Percentiles rank a stretch among this genome's conserved stretches.
These are phyloP conservation scores for Microctenopoma lineatum DNA, from an alignment of 2,797 vertebrate genomes.

Conservation along the genomic window DNA sequence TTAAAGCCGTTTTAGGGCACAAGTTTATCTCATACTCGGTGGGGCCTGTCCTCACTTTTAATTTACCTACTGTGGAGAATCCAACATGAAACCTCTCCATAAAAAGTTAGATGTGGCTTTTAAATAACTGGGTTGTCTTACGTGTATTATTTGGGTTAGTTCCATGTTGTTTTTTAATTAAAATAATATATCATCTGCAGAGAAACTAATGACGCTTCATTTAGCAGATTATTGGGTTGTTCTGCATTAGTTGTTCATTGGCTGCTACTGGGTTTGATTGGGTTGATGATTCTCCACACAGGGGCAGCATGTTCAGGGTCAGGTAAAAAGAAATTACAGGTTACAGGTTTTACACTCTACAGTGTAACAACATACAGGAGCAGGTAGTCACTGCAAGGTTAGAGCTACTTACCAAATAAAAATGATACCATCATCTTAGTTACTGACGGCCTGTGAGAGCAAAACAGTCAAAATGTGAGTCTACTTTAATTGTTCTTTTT, in stretches of 20 bases:
- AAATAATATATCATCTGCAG: neutral
- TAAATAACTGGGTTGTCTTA: neutral
- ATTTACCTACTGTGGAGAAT: conserved; percentile 1
- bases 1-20: neutral
- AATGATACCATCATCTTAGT: conserved; percentile 4
- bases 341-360: conserved; percentile 8
- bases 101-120: neutral
- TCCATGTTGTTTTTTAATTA: neutral
- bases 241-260: conserved; percentile 45
- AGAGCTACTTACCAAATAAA: neutral
- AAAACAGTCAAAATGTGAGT: neutral
- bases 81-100: neutral
- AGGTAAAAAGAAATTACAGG: conserved; percentile 10
- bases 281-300: conserved; percentile 59
- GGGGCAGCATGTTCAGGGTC: conserved; percentile 66
- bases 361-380: conserved; percentile 20
- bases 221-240: neutral
- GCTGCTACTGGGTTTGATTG: conserved; percentile 53
- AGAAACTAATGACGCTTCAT: neutral
- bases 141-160: neutral
- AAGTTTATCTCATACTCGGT: neutral
- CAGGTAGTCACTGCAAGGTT: conserved; percentile 22
- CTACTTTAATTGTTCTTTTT: neutral
- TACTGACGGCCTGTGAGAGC: neutral
- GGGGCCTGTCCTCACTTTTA: neutral